These are phyloP conservation scores for Herpailurus yagouaroundi DNA, from an alignment of 2,113 vertebrate genomes.

Conservation along the genomic window DNA sequence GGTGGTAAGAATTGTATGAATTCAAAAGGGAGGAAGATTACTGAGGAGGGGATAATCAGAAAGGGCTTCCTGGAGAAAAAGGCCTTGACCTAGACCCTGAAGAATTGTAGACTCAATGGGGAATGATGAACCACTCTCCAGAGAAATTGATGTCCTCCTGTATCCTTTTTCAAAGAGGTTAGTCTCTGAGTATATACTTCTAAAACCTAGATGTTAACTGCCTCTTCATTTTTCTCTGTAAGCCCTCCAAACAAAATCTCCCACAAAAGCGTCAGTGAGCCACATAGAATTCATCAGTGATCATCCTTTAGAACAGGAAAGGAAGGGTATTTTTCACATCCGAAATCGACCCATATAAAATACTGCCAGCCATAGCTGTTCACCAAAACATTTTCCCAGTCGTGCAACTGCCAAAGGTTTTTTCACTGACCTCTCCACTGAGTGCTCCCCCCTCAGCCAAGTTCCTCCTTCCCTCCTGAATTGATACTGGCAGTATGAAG, in stretches of 20 bases:
- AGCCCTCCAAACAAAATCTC: neutral
- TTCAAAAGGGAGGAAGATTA: neutral
- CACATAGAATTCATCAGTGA: neutral
- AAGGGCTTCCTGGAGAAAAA: neutral
- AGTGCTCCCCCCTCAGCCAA: too few relatives aligned
- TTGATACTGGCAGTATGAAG: neutral
- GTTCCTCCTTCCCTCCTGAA: neutral
- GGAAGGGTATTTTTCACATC: neutral
- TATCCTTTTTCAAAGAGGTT: neutral
- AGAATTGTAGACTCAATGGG: neutral
- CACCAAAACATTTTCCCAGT: neutral
- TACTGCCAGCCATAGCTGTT: neutral
- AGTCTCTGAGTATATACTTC: neutral
- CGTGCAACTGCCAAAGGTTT: neutral
- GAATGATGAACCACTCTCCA: neutral
- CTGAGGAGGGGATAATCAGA: neutral
- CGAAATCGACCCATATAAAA: neutral
- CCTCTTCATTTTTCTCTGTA: constrained; percentile 44
- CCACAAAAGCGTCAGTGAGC: neutral
- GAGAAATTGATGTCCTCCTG: neutral
- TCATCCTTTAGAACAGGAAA: neutral
- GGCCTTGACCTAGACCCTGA: constrained; percentile 1
- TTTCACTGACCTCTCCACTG: neutral
- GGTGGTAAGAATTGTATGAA: neutral
- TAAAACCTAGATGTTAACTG: neutral